These are phyloP conservation scores for Cervus canadensis DNA, from an alignment of 2,113 vertebrate genomes.

Conservation along the genomic window DNA sequence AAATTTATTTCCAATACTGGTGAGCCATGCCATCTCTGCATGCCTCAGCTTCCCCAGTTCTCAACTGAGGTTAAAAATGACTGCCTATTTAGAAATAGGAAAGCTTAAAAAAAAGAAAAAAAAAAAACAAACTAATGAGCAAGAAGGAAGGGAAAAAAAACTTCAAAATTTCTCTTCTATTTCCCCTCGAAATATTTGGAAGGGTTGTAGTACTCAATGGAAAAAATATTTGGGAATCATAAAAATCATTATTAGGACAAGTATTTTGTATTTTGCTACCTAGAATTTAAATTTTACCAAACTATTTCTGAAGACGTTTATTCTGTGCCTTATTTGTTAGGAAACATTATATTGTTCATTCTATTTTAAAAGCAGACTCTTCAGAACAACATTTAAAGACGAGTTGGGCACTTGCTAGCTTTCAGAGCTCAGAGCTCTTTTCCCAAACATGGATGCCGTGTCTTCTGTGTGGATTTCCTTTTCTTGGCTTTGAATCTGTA, in stretches of 20 bases:
- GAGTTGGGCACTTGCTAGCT: background rate
- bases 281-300: conserved; percentile 3
- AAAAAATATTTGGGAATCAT: conserved; percentile 8
- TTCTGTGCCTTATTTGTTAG: background rate
- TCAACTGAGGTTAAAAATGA: background rate
- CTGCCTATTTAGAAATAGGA: background rate
- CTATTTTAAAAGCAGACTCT: background rate
- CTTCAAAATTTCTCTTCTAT: background rate
- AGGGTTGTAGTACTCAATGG: background rate
- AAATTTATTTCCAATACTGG: background rate
- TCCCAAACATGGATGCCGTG: background rate
- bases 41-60: background rate
- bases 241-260: background rate
- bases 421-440: background rate
- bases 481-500: background rate
- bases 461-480: background rate
- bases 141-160: background rate
- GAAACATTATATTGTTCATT: background rate
- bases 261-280: background rate
- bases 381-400: background rate
- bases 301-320: background rate
- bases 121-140: background rate
- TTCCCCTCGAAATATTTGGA: conserved; percentile 12
- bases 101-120: background rate
- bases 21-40: background rate